A percentile compares a stretch with the other conserved stretches of the same genome.
Conservation (phyloP, 2,888 invertebrate species). For the Craniophora ligustri region DNA sequence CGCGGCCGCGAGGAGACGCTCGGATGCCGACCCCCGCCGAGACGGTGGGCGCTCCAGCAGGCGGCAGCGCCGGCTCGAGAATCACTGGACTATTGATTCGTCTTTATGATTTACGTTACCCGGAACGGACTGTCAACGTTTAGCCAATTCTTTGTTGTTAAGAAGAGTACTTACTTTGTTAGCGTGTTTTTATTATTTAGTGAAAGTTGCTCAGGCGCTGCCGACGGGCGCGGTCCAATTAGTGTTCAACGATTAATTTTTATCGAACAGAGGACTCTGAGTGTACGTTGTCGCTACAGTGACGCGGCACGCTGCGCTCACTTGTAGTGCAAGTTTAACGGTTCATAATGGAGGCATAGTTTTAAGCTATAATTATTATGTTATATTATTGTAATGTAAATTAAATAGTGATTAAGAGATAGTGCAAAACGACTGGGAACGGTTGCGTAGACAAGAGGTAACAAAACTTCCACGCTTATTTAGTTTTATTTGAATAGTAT, state of each 20-base stretch:
- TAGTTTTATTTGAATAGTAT: slow-evolving; percentile 61
- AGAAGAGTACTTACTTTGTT: slow-evolving; percentile 85
- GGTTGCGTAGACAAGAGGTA: slow-evolving; percentile 72
- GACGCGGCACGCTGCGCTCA: slow-evolving; percentile 64
- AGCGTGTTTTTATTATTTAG: slow-evolving; percentile 85
- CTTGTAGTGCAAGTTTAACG: slow-evolving; percentile 70
- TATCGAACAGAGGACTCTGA: slow-evolving; percentile 76
- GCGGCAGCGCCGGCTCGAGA: slow-evolving; percentile 44
- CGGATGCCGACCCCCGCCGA: slow-evolving; percentile 42
- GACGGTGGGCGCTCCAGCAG: slow-evolving; percentile 28
- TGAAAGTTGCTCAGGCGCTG: slow-evolving; percentile 88
- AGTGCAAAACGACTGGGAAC: slow-evolving; percentile 88
- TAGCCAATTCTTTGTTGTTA: slow-evolving; percentile 84
- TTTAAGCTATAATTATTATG: slow-evolving; percentile 81
- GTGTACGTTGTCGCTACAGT: slow-evolving; percentile 67
- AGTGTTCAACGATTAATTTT: slow-evolving; percentile 82
- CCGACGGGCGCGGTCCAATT: slow-evolving; percentile 84
- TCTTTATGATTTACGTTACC: slow-evolving; percentile 67
- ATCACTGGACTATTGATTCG: slow-evolving; percentile 61
- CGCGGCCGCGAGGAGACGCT: slow-evolving; percentile 57
- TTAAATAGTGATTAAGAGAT: slow-evolving; percentile 80
- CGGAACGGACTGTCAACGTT: slow-evolving; percentile 75
- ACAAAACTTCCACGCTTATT: slow-evolving; percentile 59
- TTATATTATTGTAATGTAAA: slow-evolving; percentile 85
- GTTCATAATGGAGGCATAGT: slow-evolving; percentile 78